Evolutionary conservation across 2,888 invertebrate species (phyloP).

Genomic region (Osmoderma eremita): DNA sequence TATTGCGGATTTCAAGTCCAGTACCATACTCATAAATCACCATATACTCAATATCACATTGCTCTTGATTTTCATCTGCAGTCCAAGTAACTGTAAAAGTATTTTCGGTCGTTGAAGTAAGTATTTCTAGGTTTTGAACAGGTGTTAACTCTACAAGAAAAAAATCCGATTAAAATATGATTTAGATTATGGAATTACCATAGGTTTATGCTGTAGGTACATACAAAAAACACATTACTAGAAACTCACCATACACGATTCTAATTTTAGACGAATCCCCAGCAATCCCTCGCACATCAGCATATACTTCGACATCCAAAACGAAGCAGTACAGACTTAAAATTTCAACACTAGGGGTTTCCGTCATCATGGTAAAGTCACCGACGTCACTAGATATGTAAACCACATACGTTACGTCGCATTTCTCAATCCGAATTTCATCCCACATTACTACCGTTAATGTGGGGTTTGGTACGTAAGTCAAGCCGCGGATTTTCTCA

Average conservation of each 20-base stretch:
- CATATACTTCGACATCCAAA: no score
- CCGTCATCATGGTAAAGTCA: neutral
- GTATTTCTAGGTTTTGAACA: neutral
- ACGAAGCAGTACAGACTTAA: neutral
- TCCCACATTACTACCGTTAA: neutral
- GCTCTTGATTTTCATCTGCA: neutral
- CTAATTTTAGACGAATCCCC: no score
- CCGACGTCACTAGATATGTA: neutral
- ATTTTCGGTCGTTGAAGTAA: neutral
- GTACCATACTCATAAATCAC: neutral
- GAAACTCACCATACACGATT: neutral
- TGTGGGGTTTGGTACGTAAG: no score
- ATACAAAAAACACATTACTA: no score
- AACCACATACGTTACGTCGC: neutral
- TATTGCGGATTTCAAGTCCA: neutral
- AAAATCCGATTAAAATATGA: no score
- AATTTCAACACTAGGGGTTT: neutral
- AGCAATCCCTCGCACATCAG: no score
- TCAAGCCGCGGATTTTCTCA: no score
- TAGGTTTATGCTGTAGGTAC: no score
- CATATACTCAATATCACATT: neutral
- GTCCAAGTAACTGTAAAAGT: neutral
- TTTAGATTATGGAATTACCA: no score
- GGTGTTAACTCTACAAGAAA: neutral
- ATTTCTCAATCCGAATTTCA: neutral